Conservation (phyloP, 1,140 invertebrate genomes). For the Holcopasites calliopsidis region DNA sequence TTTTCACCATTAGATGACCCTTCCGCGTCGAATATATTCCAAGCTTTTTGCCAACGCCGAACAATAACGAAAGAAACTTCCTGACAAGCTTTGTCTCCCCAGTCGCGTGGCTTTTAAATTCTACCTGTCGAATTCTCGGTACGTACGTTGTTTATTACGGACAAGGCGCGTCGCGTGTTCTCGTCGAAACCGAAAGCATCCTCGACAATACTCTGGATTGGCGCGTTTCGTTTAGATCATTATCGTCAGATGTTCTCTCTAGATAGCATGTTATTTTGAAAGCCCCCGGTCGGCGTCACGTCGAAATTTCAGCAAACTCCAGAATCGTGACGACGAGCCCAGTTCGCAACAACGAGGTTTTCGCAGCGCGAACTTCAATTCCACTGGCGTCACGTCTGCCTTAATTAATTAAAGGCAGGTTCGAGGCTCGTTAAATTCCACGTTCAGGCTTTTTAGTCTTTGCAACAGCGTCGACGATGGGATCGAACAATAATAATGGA, state of each 20-base stretch:
- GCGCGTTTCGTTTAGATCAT: not conserved
- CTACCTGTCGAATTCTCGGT: too few relatives aligned
- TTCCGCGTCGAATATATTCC: too few relatives aligned
- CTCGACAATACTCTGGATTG: not conserved
- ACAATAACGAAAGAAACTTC: too few relatives aligned
- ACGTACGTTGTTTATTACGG: not conserved
- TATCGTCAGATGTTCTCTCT: not conserved
- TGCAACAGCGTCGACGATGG: not conserved
- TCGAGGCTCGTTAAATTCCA: constrained; percentile 46
- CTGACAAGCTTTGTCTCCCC: too few relatives aligned
- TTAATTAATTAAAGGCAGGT: constrained; percentile 51
- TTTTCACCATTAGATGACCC: not conserved
- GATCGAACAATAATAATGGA: constrained; percentile 33
- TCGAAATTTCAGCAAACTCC: not conserved
- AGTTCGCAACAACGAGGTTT: constrained; percentile 20
- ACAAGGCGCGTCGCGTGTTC: not conserved
- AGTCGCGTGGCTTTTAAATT: too few relatives aligned
- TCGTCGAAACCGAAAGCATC: not conserved
- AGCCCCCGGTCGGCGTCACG: not conserved
- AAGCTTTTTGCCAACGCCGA: too few relatives aligned
- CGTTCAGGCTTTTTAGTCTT: constrained; percentile 26
- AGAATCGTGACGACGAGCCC: constrained; percentile 5
- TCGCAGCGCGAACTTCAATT: constrained; percentile 33
- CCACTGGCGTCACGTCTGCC: constrained; percentile 45
- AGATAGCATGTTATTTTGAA: not conserved